phyloP scores from a whole-genome alignment of 2,113 vertebrate species.

The Brachyhypopomus occidentalis region DNA sequence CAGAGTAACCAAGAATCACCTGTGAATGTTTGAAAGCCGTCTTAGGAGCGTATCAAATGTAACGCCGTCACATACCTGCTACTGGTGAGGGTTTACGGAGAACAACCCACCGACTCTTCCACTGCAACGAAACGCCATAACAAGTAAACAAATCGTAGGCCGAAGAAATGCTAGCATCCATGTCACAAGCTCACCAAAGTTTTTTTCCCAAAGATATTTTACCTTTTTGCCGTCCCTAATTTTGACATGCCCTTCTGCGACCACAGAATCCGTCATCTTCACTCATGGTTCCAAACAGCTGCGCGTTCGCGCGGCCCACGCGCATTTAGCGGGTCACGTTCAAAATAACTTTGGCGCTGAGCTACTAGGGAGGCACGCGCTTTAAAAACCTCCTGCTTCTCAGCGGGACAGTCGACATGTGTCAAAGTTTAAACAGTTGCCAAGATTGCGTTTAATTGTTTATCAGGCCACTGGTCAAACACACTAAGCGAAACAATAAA shows the following conservation, averaged over 20 bases:
- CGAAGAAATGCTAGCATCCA: no score
- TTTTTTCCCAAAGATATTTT: neutral
- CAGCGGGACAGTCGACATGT: neutral
- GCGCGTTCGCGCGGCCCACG: slow-evolving; percentile 64
- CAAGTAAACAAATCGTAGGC: neutral
- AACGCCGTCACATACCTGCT: slow-evolving; percentile 79
- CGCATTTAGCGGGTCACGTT: slow-evolving; percentile 81
- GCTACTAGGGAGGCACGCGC: slow-evolving; percentile 56
- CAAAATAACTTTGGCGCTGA: slow-evolving; percentile 81
- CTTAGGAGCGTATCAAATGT: neutral
- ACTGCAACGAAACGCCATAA: slow-evolving; percentile 75
- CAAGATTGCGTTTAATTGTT: slow-evolving; percentile 23
- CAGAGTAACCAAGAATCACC: no score
- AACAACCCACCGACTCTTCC: slow-evolving; percentile 92
- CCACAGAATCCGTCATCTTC: slow-evolving; percentile 98
- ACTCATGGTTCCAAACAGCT: slow-evolving; percentile 92
- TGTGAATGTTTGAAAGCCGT: no score
- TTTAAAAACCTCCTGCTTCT: neutral
- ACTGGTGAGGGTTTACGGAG: slow-evolving; percentile 93
- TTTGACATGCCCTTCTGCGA: slow-evolving; percentile 95
- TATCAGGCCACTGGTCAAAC: slow-evolving; percentile 25
- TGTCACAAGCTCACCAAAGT: neutral
- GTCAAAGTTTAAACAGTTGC: slow-evolving; percentile 33
- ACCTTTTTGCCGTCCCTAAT: slow-evolving; percentile 94
- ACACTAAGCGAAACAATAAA: slow-evolving; percentile 19